These are phyloP conservation scores for Drosophila athabasca DNA, from an alignment of 1,140 invertebrate species.

Conservation along the genomic window DNA sequence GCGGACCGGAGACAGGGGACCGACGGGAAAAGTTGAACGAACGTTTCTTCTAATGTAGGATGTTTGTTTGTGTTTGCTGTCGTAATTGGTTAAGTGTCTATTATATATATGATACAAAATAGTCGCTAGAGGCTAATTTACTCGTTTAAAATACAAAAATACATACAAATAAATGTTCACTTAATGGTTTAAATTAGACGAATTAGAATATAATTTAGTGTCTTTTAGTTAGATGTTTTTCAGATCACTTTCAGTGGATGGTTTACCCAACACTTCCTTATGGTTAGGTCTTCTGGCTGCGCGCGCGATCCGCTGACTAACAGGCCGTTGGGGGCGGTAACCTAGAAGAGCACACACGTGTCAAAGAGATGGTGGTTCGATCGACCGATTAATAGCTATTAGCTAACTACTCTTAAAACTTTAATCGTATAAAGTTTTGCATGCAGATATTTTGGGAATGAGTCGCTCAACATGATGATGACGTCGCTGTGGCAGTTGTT, in stretches of 20 bases:
- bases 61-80: constrained; percentile 19
- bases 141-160: constrained; percentile 68
- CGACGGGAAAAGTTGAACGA: constrained; percentile 6
- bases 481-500: constrained; percentile 26
- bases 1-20: background rate
- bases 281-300: constrained; percentile 8
- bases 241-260: constrained; percentile 8
- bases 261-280: constrained; percentile 5
- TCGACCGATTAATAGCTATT: background rate
- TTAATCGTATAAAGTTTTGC: constrained; percentile 30
- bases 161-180: constrained; percentile 66
- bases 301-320: constrained; percentile 38
- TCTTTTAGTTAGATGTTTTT: constrained; percentile 50
- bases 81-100: constrained; percentile 41
- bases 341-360: constrained; percentile 53
- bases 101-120: constrained; percentile 51
- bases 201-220: constrained; percentile 64
- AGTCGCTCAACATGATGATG: constrained; percentile 41
- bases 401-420: constrained; percentile 24
- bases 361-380: constrained; percentile 5
- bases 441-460: constrained; percentile 52
- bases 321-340: constrained; percentile 62
- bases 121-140: constrained; percentile 47
- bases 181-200: constrained; percentile 44
- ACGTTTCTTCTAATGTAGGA: background rate